These are phyloP conservation scores for Schizotus pectinicornis DNA, from an alignment of 2,888 invertebrate species.

Conservation along the genomic window DNA sequence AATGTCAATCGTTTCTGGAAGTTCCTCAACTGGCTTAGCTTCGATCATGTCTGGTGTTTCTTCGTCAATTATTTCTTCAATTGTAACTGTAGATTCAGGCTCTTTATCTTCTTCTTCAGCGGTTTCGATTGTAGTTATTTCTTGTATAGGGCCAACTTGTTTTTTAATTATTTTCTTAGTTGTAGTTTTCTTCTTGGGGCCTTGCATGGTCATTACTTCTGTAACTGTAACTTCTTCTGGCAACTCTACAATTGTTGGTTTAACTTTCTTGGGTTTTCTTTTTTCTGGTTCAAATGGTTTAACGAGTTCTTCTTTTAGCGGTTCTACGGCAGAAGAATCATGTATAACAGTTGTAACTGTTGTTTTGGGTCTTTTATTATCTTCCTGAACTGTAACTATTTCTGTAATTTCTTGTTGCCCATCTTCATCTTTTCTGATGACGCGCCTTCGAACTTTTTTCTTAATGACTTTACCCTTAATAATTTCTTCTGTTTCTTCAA, in stretches of 20 bases:
- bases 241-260: constrained; percentile 35
- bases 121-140: constrained; percentile 57
- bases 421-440: constrained; percentile 55
- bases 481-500: constrained; percentile 35
- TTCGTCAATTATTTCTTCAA: constrained; percentile 40
- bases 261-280: constrained; percentile 23
- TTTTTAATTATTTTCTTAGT: constrained; percentile 51
- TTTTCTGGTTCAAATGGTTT: constrained; percentile 7
- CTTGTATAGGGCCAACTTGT: constrained; percentile 45
- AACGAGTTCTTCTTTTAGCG: constrained; percentile 20
- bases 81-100: constrained; percentile 46
- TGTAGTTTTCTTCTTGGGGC: constrained; percentile 36
- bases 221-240: constrained; percentile 45
- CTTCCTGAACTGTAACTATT: constrained; percentile 52
- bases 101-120: constrained; percentile 59
- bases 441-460: constrained; percentile 50
- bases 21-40: constrained; percentile 30
- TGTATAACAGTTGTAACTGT: constrained; percentile 35
- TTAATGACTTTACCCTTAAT: constrained; percentile 32
- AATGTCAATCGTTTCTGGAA: constrained; percentile 40
- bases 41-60: constrained; percentile 37
- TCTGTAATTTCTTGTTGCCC: constrained; percentile 57
- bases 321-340: constrained; percentile 20
- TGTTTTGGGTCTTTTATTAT: constrained; percentile 37
- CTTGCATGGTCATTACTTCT: constrained; percentile 37